Evolutionary conservation across 2,113 vertebrate species (phyloP).

Genomic region (Lophotis ruficrista): DNA sequence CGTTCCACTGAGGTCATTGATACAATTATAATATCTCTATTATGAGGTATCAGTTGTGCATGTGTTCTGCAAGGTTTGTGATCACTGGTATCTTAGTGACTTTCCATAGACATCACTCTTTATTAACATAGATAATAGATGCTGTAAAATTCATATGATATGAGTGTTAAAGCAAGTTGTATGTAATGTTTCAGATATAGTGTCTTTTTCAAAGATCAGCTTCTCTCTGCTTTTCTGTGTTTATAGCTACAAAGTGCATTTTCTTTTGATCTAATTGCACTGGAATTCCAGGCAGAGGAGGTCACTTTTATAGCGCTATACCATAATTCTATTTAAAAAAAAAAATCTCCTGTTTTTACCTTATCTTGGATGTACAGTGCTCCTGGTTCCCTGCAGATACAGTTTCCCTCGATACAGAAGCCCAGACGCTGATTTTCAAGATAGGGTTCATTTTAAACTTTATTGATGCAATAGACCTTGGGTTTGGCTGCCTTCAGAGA

Average conservation of each 20-base stretch:
- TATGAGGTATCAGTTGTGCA: not conserved
- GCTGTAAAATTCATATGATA: not conserved
- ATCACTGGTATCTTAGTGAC: not conserved
- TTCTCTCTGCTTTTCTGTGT: not conserved
- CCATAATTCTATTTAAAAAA: not conserved
- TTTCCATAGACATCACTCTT: not conserved
- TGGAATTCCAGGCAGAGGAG: not conserved
- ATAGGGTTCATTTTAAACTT: not conserved
- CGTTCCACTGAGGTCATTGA: not conserved
- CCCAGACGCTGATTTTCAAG: not conserved
- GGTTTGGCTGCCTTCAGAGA: conserved; percentile 15
- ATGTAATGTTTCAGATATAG: not conserved
- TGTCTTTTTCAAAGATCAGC: not conserved
- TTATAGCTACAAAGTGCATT: not conserved
- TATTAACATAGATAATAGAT: not conserved
- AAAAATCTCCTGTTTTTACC: not conserved
- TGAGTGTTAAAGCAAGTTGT: not conserved
- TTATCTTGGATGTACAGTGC: not conserved
- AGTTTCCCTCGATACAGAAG: not conserved
- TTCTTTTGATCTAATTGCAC: not conserved
- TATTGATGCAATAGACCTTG: not conserved
- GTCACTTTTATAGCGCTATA: not conserved
- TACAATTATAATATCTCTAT: not conserved
- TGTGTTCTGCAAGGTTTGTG: not conserved
- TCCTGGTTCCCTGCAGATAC: not conserved